Evolutionary conservation across 2,113 vertebrate species (phyloP), one percentile per base, ranked within the genome.

Genomic region (Leptobrachium leishanense): DNA sequence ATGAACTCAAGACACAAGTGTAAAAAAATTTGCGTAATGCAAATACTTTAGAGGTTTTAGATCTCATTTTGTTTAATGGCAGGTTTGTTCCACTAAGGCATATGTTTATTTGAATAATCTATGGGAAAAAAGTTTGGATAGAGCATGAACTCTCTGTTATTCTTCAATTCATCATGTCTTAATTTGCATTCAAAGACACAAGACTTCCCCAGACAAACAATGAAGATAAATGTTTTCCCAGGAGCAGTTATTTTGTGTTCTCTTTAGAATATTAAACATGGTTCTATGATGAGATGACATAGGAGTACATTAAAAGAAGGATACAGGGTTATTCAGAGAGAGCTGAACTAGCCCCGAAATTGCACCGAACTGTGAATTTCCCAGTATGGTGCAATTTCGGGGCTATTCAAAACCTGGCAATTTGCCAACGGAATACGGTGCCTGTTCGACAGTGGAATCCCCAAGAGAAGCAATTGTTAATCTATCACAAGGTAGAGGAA

Each of bases 171-270:
- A 59, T 59, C 55, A 59, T 15, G 55, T 59, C 6, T 59, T 12
- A 43, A 68, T 68, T 68, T 68, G 66, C 42, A 68, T 44, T 44
- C 40, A 43, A 11, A 68, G 40, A 68, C 42, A 68, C 3, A 68
- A 68, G 10, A 68, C 41, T 68, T 68, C 42, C 13, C 5, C 8
- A 43, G 40, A 43, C 6, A 68, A 43, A 68, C 10, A 15, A 68
- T 15, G 10, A 44, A 68, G 12, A 59, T 68, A 43, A 44, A 44
- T 68, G 42, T 43, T 68, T 59, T 59, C 55, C 55, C 55, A 59
- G 11, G 55, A 59, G 55, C 55, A 59, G 46, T 5, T 15, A 59
- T 59, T 59, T 59, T 59, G 55, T 12, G 10, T 7, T 59, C 9
- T 59, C 55, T 59, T 59, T 12, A 59, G 55, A 59, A 59, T 59